Evolutionary conservation across 2,113 vertebrate genomes (phyloP), one percentile per base, ranked within the genome.

Genomic region (Monopterus albus): DNA sequence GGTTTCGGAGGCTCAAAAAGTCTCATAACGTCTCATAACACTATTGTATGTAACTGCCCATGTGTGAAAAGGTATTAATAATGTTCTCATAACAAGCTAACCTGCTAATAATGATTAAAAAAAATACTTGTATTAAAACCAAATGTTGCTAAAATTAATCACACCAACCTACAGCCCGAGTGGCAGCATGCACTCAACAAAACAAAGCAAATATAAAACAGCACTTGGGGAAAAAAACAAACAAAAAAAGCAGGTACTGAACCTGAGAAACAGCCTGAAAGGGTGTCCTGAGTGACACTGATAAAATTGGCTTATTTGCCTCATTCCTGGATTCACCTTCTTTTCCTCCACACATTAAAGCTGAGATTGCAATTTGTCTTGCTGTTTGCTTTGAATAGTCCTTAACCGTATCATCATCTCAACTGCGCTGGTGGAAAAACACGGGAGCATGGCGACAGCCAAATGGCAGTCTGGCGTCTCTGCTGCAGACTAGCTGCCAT

Each of bases 381-480:
- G 88, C 93, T 89, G 91, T 94, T 95, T 92, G 90, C 91, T 95
- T 94, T 94, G 93, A 94, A 84, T 93, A 91, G 91, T 79, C 83
- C 92, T 93, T 94, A 95, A 95, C 93, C 93, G 85, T 94, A 91
- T 92, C 94, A 94, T 94, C 95, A 95, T 95, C 94, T 92, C 92
- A 93, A 94, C 90, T 87, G 93, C 83, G 89, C 91, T 91, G 87
- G 63, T 84, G 87, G 92, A 93, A 94, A 94, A 93, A 93, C 93
- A 81, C 85, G 87, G 91, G 92, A 92, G 94, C 91, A 93, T 94
- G 95, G 94, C 93, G 93, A 96, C 93, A 94, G 94, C 91, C 94
- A 97, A 97, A 98, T 96, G 94, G 94, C 91, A 95, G 94, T 90
- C 93, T 96, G 95, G 96, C 95, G 94, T 97, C 95, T 94, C 91